Base-by-base conservation (phyloP, 2,888 invertebrate species). In the Monoplex corrugatus region DNA sequence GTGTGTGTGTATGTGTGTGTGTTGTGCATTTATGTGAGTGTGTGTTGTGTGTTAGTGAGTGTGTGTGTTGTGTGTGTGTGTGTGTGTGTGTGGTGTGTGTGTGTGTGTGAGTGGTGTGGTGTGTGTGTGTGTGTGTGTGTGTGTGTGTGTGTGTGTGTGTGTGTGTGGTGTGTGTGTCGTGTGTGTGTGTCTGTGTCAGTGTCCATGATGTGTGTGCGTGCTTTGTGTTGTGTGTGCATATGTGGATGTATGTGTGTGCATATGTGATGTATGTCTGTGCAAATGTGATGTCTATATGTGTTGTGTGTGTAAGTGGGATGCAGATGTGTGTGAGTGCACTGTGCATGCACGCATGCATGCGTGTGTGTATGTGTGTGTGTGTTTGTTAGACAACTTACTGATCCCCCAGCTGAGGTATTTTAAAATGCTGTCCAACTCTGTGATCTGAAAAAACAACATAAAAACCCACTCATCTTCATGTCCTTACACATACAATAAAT, bases 351-450 rank as follows among this genome's bases (percentile, higher is more conserved):
- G n/a, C n/a, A n/a, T n/a, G n/a, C n/a, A n/a, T n/a, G n/a, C n/a
- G n/a, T n/a, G n/a, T 57, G 57, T 57, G 2, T 28, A 57, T 57
- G 28, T 28, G 28, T 57, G 19, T 57, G 19, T 5, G 10, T 57
- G 19, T 57, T 28, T 57, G 28, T 50, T 50, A 13, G 8, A 50
- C 50, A 63, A 89, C 90, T 91, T 89, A 92, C 92, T 93, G 94
- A 89, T 96, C 96, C 32, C 96, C 96, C 93, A 97, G 97, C 93
- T 98, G 98, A 19, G 99, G 99, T 95, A 98, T 97, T 89, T 98
- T 97, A 96, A 98, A 98, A 96, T 99, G 99, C 78, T 98, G 97
- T 0, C 98, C 98, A 93, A 95, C 96, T 95, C 97, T 96, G 96
- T 99, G 99, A 96, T 98, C 98, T 96, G 92, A 32, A 86, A 63